Percentiles rank a stretch among this genome's conserved stretches.
phyloP scores from a whole-genome alignment of 2,888 invertebrate genomes.

The Harpalus rubripes region DNA sequence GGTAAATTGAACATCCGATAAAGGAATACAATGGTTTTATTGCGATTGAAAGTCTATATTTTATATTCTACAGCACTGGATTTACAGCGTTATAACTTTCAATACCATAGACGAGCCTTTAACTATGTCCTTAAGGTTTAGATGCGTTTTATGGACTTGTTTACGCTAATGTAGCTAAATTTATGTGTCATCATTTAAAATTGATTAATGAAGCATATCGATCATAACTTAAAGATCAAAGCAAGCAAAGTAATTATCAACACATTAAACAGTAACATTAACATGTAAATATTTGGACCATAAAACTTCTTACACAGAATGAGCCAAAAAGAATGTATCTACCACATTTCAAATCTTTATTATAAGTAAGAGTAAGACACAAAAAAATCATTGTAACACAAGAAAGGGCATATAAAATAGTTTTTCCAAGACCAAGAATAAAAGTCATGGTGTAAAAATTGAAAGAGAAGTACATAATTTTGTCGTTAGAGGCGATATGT shows the following conservation, averaged over 20 bases:
- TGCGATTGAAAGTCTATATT: conserved; percentile 18
- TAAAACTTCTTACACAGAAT: neutral
- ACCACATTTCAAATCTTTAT: too few species aligned
- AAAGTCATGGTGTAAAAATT: too few species aligned
- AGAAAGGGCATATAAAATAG: too few species aligned
- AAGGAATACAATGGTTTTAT: conserved; percentile 23
- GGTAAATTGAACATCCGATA: conserved; percentile 23
- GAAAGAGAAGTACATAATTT: too few species aligned
- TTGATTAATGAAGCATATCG: conserved; percentile 45
- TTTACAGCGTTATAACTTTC: conserved; percentile 45
- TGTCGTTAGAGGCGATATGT: too few species aligned
- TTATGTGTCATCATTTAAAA: conserved; percentile 58
- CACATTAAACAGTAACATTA: neutral
- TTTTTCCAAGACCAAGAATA: too few species aligned
- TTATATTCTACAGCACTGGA: conserved; percentile 16
- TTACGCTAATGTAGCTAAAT: conserved; percentile 55
- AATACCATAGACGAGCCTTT: conserved; percentile 20
- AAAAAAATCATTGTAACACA: too few species aligned
- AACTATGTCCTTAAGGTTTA: conserved; percentile 32
- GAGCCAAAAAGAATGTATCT: too few species aligned
- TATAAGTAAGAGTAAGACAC: too few species aligned
- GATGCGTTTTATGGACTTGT: conserved; percentile 45
- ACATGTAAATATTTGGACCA: conserved; percentile 33
- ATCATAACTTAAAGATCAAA: conserved; percentile 46
- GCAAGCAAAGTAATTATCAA: conserved; percentile 22